phyloP scores from a whole-genome alignment of 2,797 vertebrate species.

The Pseudochaenichthys georgianus region DNA sequence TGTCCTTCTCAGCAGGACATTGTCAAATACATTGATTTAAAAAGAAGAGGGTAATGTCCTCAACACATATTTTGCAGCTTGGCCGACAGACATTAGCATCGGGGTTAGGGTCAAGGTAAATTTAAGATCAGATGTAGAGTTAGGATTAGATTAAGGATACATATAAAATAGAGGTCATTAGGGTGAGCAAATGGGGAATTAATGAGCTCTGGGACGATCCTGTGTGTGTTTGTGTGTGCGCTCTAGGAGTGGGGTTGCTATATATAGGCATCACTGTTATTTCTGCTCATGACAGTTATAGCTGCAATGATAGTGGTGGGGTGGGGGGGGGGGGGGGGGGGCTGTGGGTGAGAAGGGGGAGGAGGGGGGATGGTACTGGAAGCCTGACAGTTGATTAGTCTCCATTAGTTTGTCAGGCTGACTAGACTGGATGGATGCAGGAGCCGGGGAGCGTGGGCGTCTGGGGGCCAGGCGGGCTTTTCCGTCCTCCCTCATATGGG shows the following conservation, averaged over 20 bases:
- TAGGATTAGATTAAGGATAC: conserved; percentile 23
- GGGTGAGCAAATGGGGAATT: conserved; percentile 43
- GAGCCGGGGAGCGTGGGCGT: conserved; percentile 36
- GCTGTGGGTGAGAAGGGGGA: conserved; percentile 1
- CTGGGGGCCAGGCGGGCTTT: conserved; percentile 24
- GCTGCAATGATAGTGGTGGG: conserved; percentile 41
- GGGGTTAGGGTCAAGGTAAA: conserved; percentile 10
- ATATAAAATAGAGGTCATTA: conserved; percentile 32
- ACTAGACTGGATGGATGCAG: conserved; percentile 67
- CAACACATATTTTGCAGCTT: not conserved
- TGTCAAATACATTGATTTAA: conserved; percentile 25
- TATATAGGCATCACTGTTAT: conserved; percentile 79
- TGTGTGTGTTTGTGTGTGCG: conserved; percentile 14
- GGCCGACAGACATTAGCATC: not conserved
- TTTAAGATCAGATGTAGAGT: conserved; percentile 22
- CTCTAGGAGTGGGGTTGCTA: conserved; percentile 48
- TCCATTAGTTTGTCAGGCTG: conserved; percentile 78
- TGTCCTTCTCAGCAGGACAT: not conserved
- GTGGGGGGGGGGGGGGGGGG: conserved; percentile 1
- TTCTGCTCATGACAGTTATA: conserved; percentile 68
- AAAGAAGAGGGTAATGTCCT: conserved; percentile 15
- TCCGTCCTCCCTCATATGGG: conserved; percentile 26
- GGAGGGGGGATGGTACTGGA: conserved; percentile 36
- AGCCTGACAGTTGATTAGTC: conserved; percentile 81
- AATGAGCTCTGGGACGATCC: conserved; percentile 8